Conservation (phyloP, 2,888 invertebrate species). For the Coelopa pilipes region DNA sequence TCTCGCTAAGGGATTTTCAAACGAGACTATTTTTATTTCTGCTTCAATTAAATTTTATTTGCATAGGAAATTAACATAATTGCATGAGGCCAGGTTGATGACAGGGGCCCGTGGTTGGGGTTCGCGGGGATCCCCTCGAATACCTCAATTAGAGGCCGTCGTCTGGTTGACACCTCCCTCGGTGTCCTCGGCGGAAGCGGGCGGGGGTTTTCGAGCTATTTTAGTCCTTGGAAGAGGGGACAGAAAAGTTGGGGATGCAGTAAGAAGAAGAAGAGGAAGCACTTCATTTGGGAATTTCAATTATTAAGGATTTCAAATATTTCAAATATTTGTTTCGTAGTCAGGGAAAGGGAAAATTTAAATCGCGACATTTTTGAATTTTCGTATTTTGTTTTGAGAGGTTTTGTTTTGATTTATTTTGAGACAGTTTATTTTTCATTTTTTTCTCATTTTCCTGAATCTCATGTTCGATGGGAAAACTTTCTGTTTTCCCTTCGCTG, state of each 20-base stretch:
- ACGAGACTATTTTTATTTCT: conserved; percentile 28
- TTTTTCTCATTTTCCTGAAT: no score
- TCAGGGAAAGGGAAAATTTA: no score
- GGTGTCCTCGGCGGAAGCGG: not conserved
- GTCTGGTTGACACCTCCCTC: conserved; percentile 28
- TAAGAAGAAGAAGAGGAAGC: not conserved
- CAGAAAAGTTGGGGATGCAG: not conserved
- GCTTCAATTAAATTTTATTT: conserved; percentile 66
- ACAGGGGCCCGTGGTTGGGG: not conserved
- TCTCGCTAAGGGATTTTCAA: not conserved
- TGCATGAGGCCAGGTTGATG: conserved; percentile 50
- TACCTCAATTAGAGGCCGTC: conserved; percentile 27
- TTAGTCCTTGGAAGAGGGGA: conserved; percentile 16
- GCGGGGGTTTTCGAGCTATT: not conserved
- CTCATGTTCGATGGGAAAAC: no score
- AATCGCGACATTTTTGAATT: no score
- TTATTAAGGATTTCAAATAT: no score
- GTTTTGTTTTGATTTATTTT: no score
- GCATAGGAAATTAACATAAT: conserved; percentile 66
- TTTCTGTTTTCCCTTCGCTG: no score
- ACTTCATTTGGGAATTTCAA: not conserved
- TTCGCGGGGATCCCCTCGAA: conserved; percentile 14
- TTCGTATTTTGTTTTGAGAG: no score
- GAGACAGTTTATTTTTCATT: no score
- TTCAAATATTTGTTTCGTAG: no score